Base-by-base conservation (phyloP, 2,113 vertebrate genomes). In the Strigops habroptila region DNA sequence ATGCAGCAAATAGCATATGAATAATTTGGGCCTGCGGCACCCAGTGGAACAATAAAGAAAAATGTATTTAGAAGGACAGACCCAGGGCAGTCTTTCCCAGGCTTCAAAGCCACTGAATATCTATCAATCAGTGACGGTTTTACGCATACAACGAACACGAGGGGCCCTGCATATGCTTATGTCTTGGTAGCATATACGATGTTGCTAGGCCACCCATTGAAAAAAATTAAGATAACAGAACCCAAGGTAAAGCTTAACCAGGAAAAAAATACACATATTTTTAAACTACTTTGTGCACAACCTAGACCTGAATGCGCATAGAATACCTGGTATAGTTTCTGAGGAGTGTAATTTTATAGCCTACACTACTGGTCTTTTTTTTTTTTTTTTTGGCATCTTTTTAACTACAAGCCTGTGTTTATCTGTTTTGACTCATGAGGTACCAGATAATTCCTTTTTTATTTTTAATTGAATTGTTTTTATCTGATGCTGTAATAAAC, bases 391-490 rank as follows among this genome's bases (percentile, higher is more conserved):
- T 44, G 16, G 6, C 18, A 60, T n/a, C 9, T 59, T 85, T 93
- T 93, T 67, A 69, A 46, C 59, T 83, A n/a, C 12, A 75, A 82
- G 77, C 13, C 19, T 70, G 12, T 37, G 25, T 70, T 88, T 69
- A 28, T 90, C 78, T 85, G 16, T 55, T 93, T 90, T 91, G 85
- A 80, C 19, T 83, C 33, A 22, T 44, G 43, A 90, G 24, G n/a
- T 77, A 62, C 7, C 9, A 65, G 33, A 77, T 69, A 44, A 94
- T 82, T 76, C 7, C 25, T 81, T 91, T 88, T 59, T 73, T 33
- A 3, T 68, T 90, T 89, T 85, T 82, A 94, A 94, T 91, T 69
- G 21, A 64, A 88, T 73, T 90, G 33, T 4, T 76, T 84, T 85
- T 85, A 84, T 96, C 57, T 87, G 51, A 57, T 64, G 7, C 6